Percentiles rank a stretch among this genome's conserved stretches.
phyloP scores from a whole-genome alignment of 2,888 invertebrate genomes.

The Chrysolina haemoptera region DNA sequence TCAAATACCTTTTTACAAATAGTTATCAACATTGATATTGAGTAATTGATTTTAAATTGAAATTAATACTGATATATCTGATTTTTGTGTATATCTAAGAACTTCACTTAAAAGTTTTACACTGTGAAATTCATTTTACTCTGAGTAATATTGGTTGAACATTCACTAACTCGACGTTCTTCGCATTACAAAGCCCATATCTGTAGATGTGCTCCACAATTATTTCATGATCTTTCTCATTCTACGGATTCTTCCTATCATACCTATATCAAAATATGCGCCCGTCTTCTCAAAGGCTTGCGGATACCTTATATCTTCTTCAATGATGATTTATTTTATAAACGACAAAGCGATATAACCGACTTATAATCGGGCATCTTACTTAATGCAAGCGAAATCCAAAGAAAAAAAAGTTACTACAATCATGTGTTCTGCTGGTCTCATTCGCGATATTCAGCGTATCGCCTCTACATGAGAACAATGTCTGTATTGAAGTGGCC shows the following conservation, averaged over 20 bases:
- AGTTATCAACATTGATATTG: too few relatives aligned
- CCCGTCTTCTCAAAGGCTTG: not conserved
- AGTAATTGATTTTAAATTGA: too few relatives aligned
- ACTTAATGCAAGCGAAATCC: constrained; percentile 8
- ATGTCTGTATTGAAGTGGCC: too few relatives aligned
- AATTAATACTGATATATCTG: too few relatives aligned
- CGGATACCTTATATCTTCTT: constrained; percentile 20
- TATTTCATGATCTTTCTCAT: not conserved
- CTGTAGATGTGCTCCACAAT: not conserved
- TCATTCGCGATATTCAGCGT: not conserved
- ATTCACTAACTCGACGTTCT: too few relatives aligned
- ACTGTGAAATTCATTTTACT: too few relatives aligned
- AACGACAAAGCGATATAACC: constrained; percentile 26
- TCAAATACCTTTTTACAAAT: too few relatives aligned
- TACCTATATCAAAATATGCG: not conserved
- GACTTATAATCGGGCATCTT: constrained; percentile 28
- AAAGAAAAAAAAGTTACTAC: constrained; percentile 13
- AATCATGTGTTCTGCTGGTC: constrained; percentile 5
- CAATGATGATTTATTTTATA: constrained; percentile 27
- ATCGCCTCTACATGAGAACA: not conserved
- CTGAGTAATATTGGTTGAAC: too few relatives aligned
- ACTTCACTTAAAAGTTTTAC: too few relatives aligned
- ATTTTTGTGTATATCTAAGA: too few relatives aligned
- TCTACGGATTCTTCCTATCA: not conserved
- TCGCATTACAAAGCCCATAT: too few relatives aligned